These are phyloP conservation scores for Proterorhinus semilunaris DNA, from an alignment of 2,113 vertebrate species.

Conservation along the genomic window DNA sequence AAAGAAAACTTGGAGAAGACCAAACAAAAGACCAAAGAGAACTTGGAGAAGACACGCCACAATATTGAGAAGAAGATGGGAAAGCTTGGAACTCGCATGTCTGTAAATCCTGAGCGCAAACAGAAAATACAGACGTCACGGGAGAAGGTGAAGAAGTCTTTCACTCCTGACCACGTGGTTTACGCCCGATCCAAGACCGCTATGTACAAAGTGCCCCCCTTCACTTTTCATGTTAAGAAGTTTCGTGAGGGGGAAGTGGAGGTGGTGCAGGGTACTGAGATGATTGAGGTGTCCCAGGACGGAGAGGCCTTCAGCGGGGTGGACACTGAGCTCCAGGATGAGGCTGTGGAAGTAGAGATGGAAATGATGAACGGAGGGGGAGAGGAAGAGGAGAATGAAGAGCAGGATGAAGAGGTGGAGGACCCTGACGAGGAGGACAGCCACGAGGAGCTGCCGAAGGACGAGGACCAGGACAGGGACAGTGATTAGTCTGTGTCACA, in stretches of 20 bases:
- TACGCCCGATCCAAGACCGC: slow-evolving; percentile 91
- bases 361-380: slow-evolving; percentile 72
- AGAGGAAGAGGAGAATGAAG: slow-evolving; percentile 65
- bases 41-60: slow-evolving; percentile 86
- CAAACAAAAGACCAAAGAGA: slow-evolving; percentile 74
- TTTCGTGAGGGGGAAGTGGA: slow-evolving; percentile 89
- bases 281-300: slow-evolving; percentile 86
- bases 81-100: slow-evolving; percentile 91
- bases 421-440: slow-evolving; percentile 80
- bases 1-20: slow-evolving; percentile 87
- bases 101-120: slow-evolving; percentile 85
- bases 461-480: slow-evolving; percentile 85
- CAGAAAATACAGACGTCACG: slow-evolving; percentile 92
- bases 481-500: slow-evolving; percentile 37
- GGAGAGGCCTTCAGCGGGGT: slow-evolving; percentile 40
- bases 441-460: slow-evolving; percentile 83
- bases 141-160: slow-evolving; percentile 93
- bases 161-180: slow-evolving; percentile 92
- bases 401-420: slow-evolving; percentile 34
- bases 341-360: slow-evolving; percentile 73
- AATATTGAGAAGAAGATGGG: slow-evolving; percentile 97
- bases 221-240: slow-evolving; percentile 98
- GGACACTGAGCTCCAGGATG: slow-evolving; percentile 49
- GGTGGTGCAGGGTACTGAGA: slow-evolving; percentile 87
- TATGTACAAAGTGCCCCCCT: slow-evolving; percentile 95